Percentiles rank a stretch among this genome's conserved stretches.
phyloP scores from a whole-genome alignment of 2,797 vertebrate species.

The Coccyzus lansbergi region DNA sequence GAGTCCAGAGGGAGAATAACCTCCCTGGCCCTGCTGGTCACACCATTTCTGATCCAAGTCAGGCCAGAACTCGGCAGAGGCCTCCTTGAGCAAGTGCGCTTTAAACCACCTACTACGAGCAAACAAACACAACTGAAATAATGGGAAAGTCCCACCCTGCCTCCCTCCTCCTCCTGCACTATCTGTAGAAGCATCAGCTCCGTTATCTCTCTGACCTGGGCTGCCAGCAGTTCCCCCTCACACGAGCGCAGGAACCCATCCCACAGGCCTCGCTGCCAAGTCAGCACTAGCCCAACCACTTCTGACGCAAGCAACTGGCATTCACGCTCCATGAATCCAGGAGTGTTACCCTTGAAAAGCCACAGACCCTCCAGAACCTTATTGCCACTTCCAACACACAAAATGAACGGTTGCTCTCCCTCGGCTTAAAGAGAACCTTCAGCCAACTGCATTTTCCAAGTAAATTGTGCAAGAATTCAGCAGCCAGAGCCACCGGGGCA shows the following conservation, averaged over 20 bases:
- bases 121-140: background rate
- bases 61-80: background rate
- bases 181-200: background rate
- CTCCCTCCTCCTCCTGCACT: background rate
- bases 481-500: too few relatives aligned
- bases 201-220: background rate
- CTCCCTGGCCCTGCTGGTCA: too few relatives aligned
- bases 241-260: background rate
- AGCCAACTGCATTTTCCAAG: background rate
- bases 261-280: background rate
- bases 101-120: background rate
- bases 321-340: background rate
- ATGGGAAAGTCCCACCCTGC: background rate
- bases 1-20: too few relatives aligned
- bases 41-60: too few relatives aligned
- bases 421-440: background rate
- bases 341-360: background rate
- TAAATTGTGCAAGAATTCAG: background rate
- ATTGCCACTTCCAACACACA: accelerated
- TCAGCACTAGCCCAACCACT: background rate
- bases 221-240: background rate
- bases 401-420: accelerated
- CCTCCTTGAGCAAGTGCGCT: background rate
- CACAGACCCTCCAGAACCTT: background rate
- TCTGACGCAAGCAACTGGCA: accelerated